phyloP scores from a whole-genome alignment of 2,113 vertebrate genomes.

The Pomatostomus ruficeps region DNA sequence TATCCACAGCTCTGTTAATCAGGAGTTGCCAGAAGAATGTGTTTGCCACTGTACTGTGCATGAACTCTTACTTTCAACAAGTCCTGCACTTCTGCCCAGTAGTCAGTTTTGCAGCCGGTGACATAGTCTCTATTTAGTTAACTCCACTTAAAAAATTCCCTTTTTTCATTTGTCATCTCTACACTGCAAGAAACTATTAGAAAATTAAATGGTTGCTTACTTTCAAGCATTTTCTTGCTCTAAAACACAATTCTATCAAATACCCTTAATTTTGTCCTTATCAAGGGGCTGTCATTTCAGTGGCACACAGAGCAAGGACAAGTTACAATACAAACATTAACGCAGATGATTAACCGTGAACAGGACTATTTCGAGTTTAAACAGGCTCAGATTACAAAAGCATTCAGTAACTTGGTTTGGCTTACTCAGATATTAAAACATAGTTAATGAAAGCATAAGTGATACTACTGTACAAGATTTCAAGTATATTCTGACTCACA shows the following conservation, averaged over 20 bases:
- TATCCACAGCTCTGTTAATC: neutral
- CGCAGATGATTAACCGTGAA: slow-evolving; percentile 24
- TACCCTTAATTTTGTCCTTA: neutral
- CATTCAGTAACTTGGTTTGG: neutral
- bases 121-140: neutral
- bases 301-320: neutral
- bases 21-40: neutral
- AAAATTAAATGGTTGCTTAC: neutral
- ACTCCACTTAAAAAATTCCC: neutral
- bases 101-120: neutral
- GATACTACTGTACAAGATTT: neutral
- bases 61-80: neutral
- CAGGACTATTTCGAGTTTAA: slow-evolving; percentile 12
- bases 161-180: neutral
- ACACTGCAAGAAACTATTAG: neutral
- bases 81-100: neutral
- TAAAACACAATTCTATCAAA: neutral
- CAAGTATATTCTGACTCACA: neutral
- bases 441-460: neutral
- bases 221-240: neutral
- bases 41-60: neutral
- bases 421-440: slow-evolving; percentile 1
- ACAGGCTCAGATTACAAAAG: slow-evolving; percentile 44
- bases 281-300: neutral
- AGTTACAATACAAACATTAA: slow-evolving; percentile 28